Evolutionary conservation across 2,113 vertebrate genomes (phyloP), one percentile per base, ranked within the genome.

Genomic region (Labeo rohita): DNA sequence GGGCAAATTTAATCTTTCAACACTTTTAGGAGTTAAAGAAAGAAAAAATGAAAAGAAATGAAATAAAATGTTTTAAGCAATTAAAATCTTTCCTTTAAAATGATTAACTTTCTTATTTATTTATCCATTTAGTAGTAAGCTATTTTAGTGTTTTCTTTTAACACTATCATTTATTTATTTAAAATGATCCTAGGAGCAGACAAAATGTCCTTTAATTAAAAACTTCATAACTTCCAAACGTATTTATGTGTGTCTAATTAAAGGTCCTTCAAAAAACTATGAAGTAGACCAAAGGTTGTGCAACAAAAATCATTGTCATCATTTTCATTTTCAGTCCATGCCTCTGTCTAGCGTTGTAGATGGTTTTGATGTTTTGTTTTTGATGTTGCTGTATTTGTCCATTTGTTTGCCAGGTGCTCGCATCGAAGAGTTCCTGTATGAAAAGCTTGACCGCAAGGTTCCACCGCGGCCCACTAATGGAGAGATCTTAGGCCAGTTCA

Each of bases 391-490:
- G 3, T 49, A 15, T 77, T 5, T 34, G 39, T 73, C 13, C 50
- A 15, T 49, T 9, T 84, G n/a, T 87, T 13, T 86, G 18, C 78
- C 90, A 95, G 94, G 94, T 91, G 97, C 97, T 89, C 95, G 98
- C 83, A 97, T 99, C 12, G 98, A 99, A 85, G 98, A 98, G 91
- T 99, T 98, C 92, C 95, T 99, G 18, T 99, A 98, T 2, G 97
- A 99, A 89, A 99, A 99, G 93, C 93, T 99, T 10, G 98, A 99
- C 90, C 92, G 96, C 89, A 99, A 98, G 94, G 94, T 96, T 2
- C 98, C 98, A 0, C 97, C 95, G 0, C 93, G 98, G 70, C 94
- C 95, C 86, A 98, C 97, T 85, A 99, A 98, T 0, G 96, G 92
- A 52, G 97, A 99, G 90, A 94, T 98, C 86, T 91, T 98, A 92